A percentile compares a stretch with the other conserved stretches of the same genome.
Evolutionary conservation across 2,797 vertebrate species (phyloP).

Genomic region (Pangasius sanitwongsei): DNA sequence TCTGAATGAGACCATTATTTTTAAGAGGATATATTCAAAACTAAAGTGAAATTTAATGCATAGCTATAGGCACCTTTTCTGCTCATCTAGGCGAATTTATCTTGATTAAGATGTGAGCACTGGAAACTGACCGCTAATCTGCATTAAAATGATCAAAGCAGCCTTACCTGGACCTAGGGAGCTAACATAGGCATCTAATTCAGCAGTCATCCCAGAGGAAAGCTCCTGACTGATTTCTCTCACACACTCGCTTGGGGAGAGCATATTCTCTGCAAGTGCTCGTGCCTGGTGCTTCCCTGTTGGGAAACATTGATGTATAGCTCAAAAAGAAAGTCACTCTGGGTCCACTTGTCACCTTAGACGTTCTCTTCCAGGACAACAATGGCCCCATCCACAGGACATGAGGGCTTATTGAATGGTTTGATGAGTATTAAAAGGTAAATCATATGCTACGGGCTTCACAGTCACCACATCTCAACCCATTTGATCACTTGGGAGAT

Average conservation of each 20-base stretch:
- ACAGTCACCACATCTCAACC: background rate
- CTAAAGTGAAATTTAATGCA: background rate
- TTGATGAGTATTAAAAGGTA: background rate
- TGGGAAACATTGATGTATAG: slow-evolving; percentile 47
- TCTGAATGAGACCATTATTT: slow-evolving; percentile 70
- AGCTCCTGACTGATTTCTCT: slow-evolving; percentile 89
- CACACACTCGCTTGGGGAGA: slow-evolving; percentile 84
- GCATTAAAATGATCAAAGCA: background rate
- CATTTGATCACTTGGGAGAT: background rate
- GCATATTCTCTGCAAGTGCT: slow-evolving; percentile 89
- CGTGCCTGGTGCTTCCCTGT: slow-evolving; percentile 94
- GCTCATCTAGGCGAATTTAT: background rate
- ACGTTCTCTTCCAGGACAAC: background rate
- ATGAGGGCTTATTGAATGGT: background rate
- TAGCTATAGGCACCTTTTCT: background rate
- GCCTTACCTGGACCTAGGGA: slow-evolving; percentile 86
- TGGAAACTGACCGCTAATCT: background rate
- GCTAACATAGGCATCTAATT: slow-evolving; percentile 86
- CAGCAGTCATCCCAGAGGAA: slow-evolving; percentile 84
- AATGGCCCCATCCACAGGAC: background rate
- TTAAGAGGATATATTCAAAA: slow-evolving; percentile 19
- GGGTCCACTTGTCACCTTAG: background rate
- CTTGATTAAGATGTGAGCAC: background rate
- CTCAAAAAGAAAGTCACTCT: background rate
- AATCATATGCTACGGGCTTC: background rate